A percentile compares a stretch with the other conserved stretches of the same genome.
Evolutionary conservation across 2,888 invertebrate genomes (phyloP).

Genomic region (Acanthoscelides obtectus): DNA sequence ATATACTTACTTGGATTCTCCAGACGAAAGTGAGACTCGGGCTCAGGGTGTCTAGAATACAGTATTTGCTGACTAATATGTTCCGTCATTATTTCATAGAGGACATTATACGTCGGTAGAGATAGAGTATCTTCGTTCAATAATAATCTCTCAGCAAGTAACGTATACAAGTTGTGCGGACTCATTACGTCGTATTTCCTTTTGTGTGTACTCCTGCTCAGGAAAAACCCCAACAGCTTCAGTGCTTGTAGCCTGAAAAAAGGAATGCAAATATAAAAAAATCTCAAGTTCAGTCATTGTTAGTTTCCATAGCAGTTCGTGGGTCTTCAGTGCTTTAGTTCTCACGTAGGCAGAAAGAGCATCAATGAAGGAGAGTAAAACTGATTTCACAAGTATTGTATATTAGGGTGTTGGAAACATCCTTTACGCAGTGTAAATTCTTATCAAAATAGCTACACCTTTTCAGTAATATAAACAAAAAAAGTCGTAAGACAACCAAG

Average conservation of each 20-base stretch:
- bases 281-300: too few species aligned
- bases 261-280: too few species aligned
- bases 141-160: slow-evolving; percentile 88
- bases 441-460: too few species aligned
- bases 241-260: slow-evolving; percentile 78
- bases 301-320: too few species aligned
- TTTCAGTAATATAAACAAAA: too few species aligned
- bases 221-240: slow-evolving; percentile 94
- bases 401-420: too few species aligned
- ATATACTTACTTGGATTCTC: slow-evolving; percentile 92
- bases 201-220: slow-evolving; percentile 97
- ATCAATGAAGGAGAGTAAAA: too few species aligned
- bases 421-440: too few species aligned
- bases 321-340: too few species aligned
- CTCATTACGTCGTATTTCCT: slow-evolving; percentile 99
- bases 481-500: too few species aligned
- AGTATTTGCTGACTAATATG: slow-evolving; percentile 93
- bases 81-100: slow-evolving; percentile 98
- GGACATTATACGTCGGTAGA: slow-evolving; percentile 94
- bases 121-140: slow-evolving; percentile 86
- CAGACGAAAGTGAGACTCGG: slow-evolving; percentile 88
- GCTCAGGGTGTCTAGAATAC: slow-evolving; percentile 91
- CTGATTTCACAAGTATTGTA: too few species aligned
- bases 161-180: slow-evolving; percentile 95
- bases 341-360: too few species aligned